Base-by-base conservation (phyloP, 2,113 vertebrate species). In the Brachyhypopomus occidentalis region DNA sequence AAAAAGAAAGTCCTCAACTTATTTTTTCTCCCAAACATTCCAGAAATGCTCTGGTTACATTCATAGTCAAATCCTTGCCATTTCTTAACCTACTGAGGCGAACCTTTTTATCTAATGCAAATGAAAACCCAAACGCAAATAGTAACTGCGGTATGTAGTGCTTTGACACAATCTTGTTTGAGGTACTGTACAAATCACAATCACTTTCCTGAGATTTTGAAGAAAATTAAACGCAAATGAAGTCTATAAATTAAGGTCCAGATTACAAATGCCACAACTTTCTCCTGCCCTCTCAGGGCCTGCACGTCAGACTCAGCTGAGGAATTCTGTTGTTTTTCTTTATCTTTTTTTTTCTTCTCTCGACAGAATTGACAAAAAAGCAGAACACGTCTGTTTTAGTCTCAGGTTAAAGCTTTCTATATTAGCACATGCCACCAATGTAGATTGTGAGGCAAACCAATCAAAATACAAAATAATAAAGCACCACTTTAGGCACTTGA, bases 401-500 rank as follows among this genome's bases (percentile, higher is more conserved):
- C 94, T 95, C 91, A 94, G 95, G 94, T 97, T 98, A 98, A 98
- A 98, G 98, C 96, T 98, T 95, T 97, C 95, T 95, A 95, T 96
- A 96, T 96, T 96, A 97, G 94, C 96, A 98, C 95, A 95, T 95
- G 95, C 96, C 96, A 97, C 95, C 95, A 95, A 97, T 95, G 94
- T 95, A 95, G 89, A 95, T 97, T 95, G 96, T 97, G 96, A 96
- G 94, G 96, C 96, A 96, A 97, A 97, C 90, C 95, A 95, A 88
- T 93, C 92, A 92, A 77, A 85, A 87, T 78, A 84, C 52, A 87
- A 91, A 91, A 77, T 87, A 83, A 95, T 94, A 95, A 96, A 98
- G 98, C 96, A 98, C 97, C 97, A 97, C 95, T 95, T 96, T 93
- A 99, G 97, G 98, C 98, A 99, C 98, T 98, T 98, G 93, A 96